Percentiles rank a stretch among this genome's conserved stretches.
Conservation (phyloP, 2,113 vertebrate genomes). For the Scytalopus superciliaris region DNA sequence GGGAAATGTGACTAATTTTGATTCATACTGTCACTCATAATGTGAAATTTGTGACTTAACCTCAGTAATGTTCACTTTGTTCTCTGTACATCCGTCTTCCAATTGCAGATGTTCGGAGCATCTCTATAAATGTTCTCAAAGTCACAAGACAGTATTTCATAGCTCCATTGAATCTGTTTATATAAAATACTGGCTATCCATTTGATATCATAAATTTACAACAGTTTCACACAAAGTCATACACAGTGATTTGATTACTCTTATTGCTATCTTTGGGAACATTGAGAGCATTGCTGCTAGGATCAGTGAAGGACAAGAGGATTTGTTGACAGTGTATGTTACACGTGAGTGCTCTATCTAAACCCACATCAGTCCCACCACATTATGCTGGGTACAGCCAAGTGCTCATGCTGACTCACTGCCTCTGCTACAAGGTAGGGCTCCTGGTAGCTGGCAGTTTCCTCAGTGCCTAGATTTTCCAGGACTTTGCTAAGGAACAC, state of each 20-base stretch:
- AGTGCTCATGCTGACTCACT: background rate
- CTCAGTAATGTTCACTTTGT: background rate
- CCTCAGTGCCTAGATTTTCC: background rate
- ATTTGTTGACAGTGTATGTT: background rate
- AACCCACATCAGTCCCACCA: background rate
- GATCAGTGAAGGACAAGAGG: background rate
- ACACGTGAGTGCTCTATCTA: background rate
- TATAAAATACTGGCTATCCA: background rate
- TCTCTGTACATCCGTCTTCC: background rate
- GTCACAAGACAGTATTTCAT: background rate
- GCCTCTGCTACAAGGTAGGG: background rate
- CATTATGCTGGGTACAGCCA: background rate
- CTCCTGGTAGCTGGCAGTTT: background rate
- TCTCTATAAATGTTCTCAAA: background rate
- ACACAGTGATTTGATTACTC: background rate
- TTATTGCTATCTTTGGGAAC: background rate
- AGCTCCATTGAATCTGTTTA: rapidly evolving
- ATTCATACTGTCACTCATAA: background rate
- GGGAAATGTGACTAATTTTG: background rate
- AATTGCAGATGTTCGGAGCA: background rate
- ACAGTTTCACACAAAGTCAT: background rate
- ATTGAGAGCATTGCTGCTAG: background rate
- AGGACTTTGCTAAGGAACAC: background rate
- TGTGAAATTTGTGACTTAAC: background rate
- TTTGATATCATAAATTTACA: background rate